Percentiles rank a stretch among this genome's conserved stretches.
Evolutionary conservation across 92 coral and sea anemone species (phyloP).

Genomic region (Siderastrea radians): DNA sequence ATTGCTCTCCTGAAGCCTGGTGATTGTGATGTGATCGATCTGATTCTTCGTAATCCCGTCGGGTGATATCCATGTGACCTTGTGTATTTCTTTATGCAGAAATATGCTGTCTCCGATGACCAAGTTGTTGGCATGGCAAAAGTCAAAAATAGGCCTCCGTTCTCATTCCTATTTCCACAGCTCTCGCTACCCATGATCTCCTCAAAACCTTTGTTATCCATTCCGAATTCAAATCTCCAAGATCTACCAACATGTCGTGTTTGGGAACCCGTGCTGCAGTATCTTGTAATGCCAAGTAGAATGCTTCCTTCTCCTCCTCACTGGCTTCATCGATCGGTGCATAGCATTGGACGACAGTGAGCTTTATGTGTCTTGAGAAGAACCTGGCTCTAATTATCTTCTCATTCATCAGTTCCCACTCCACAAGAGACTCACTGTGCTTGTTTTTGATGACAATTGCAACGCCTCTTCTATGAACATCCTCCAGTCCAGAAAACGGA

Average conservation of each 20-base stretch:
- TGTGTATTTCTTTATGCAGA: conserved; percentile 18
- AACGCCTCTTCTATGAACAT: no score
- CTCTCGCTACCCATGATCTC: conserved; percentile 20
- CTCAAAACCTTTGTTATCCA: neutral
- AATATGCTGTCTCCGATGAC: conserved; percentile 31
- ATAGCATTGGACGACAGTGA: conserved; percentile 14
- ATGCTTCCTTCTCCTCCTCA: neutral
- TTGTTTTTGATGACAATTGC: neutral
- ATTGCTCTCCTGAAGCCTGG: conserved; percentile 15
- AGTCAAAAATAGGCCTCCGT: conserved; percentile 21
- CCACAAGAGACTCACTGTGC: conserved; percentile 1
- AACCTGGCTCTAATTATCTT: conserved; percentile 1
- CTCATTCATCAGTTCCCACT: conserved; percentile 2
- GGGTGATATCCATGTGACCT: conserved; percentile 33
- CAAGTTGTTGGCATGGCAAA: conserved; percentile 24
- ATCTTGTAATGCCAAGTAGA: neutral
- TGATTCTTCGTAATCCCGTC: conserved; percentile 27
- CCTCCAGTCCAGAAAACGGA: no score
- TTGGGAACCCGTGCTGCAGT: neutral
- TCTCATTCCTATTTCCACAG: conserved; percentile 13
- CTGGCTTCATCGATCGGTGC: neutral
- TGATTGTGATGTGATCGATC: conserved; percentile 18
- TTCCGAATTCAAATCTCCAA: conserved; percentile 17
- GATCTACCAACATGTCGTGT: neutral
- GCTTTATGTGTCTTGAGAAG: neutral